phyloP scores from a whole-genome alignment of 1,140 invertebrate genomes.

The Pristionchus pacificus region DNA sequence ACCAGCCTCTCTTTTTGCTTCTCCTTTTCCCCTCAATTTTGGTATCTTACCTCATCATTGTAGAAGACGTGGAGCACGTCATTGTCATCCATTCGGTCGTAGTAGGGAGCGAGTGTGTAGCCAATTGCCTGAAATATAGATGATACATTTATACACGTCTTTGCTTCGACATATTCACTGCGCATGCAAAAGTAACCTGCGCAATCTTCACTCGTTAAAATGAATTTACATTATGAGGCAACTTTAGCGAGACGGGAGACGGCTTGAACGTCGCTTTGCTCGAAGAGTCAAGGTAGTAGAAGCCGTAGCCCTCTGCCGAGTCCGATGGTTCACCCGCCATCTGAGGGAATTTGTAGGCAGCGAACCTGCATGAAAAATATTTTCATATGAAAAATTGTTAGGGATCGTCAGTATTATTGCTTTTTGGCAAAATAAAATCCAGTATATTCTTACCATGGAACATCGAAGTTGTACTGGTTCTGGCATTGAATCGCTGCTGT shows the following conservation, averaged over 20 bases:
- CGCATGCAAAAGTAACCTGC: constrained; percentile 9
- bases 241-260: constrained; percentile 7
- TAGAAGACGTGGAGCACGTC: constrained; percentile 40
- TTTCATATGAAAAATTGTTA: no score
- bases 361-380: constrained; percentile 20
- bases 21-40: no score
- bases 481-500: constrained; percentile 35
- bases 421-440: no score
- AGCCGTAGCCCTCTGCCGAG: constrained; percentile 28
- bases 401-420: no score
- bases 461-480: constrained; percentile 36
- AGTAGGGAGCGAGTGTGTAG: constrained; percentile 41
- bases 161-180: not conserved
- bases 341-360: constrained; percentile 40
- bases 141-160: not conserved
- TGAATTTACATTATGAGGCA: no score
- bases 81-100: constrained; percentile 23
- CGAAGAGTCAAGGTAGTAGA: constrained; percentile 39
- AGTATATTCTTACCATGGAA: constrained; percentile 33
- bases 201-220: no score
- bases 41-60: constrained; percentile 41
- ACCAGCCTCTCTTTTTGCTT: no score
- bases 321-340: constrained; percentile 24
- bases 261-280: constrained; percentile 30
- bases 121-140: constrained; percentile 33